Evolutionary conservation across 2,113 vertebrate genomes (phyloP).

Genomic region (Hyaena hyaena): DNA sequence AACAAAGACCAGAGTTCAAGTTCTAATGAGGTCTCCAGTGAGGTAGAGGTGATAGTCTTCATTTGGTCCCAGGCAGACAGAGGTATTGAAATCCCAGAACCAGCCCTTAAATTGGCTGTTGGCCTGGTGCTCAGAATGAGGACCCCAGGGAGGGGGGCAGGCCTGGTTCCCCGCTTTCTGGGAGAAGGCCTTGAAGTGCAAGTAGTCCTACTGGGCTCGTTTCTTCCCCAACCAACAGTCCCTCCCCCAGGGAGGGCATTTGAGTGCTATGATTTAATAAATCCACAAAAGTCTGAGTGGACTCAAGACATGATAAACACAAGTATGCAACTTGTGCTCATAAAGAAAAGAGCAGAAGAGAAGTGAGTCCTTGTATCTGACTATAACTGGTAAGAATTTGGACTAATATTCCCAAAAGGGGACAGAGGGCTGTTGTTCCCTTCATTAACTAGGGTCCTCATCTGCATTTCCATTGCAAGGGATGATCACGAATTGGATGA

Average conservation of each 20-base stretch:
- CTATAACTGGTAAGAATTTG: slow-evolving; percentile 6
- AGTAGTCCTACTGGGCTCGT: not conserved
- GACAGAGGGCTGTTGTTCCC: slow-evolving; percentile 22
- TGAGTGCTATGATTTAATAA: slow-evolving; percentile 1
- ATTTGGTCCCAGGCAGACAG: slow-evolving; percentile 38
- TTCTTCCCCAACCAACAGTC: not conserved
- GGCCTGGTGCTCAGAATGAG: slow-evolving; percentile 51
- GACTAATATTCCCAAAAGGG: not conserved
- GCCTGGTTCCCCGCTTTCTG: slow-evolving; percentile 24
- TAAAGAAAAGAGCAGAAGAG: slow-evolving; percentile 16
- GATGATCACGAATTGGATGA: not conserved
- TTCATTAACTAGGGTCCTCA: slow-evolving; percentile 32
- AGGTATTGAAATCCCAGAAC: slow-evolving; percentile 59
- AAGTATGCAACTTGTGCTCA: slow-evolving; percentile 36
- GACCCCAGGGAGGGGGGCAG: slow-evolving; percentile 16
- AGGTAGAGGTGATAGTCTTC: slow-evolving; percentile 58
- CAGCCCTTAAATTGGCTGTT: slow-evolving; percentile 69
- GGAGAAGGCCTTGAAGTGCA: not conserved
- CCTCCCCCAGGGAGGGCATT: not conserved
- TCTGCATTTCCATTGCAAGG: slow-evolving; percentile 46
- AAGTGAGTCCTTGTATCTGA: not conserved
- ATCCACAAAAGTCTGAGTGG: not conserved
- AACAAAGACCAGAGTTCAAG: slow-evolving; percentile 78
- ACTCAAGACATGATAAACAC: slow-evolving; percentile 59
- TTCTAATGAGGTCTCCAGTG: slow-evolving; percentile 80